Base-by-base conservation (phyloP, 2,888 invertebrate genomes). In the Ephialtes manifestator region DNA sequence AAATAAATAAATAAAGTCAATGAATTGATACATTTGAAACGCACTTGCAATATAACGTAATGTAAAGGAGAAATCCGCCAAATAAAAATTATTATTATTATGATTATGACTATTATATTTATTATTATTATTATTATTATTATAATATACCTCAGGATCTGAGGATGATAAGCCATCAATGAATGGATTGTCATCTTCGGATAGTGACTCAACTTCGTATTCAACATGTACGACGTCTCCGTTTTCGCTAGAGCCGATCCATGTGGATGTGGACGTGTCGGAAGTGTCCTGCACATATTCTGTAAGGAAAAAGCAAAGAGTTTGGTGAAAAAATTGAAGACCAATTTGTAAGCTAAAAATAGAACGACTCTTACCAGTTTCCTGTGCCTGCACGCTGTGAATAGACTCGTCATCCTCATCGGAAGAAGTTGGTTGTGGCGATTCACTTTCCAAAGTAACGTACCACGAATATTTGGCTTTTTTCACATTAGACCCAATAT, bases 381-480 rank as follows among this genome's bases (percentile, higher is more conserved):
- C 96, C 89, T 95, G 95, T 51, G 94, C 96, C 90, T 96, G 96
- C 20, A 96, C 93, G 90, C 96, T 96, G 89, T 95, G 94, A 8
- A 96, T 94, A 39, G 96, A 96, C 89, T 96, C 96, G 11, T 94
- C 94, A 72, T 95, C 95, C 68, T 95, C 95, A 79, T 94, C 94
- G 1, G 82, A 86, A 8, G 86, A 85, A 0, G 89, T 90, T 0
- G 91, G 90, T 39, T 81, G 81, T 0, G 95, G 94, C 67, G 94
- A 95, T 89, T 95, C 95, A 78, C 94, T 94, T 84, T 94, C 94
- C 78, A 95, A 89, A 2, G 90, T 94, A 90, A 92, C 89, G 46
- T 92, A 90, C 90, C 92, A 92, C 0, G 88, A 89, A 67, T 88
- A 89, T 28, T 85, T 88, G 18, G 89, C 80, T 60, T 88, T 88